Evolutionary conservation across 2,888 invertebrate species (phyloP).

Genomic region (Heliconius erato): DNA sequence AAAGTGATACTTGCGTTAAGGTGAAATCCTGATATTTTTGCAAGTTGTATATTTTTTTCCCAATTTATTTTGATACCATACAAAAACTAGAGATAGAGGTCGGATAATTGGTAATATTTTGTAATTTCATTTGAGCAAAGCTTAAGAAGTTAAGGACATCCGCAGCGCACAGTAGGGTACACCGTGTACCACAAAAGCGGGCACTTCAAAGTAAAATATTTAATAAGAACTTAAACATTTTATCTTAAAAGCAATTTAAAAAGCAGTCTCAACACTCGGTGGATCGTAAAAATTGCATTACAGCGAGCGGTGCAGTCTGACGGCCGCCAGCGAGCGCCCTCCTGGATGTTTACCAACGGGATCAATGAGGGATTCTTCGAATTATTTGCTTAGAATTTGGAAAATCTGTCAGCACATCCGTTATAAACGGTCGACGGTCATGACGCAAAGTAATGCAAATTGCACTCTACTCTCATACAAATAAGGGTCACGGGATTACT

Average conservation of each 20-base stretch:
- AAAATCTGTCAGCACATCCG: slow-evolving; percentile 26
- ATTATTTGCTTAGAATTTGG: slow-evolving; percentile 32
- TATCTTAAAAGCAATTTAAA: slow-evolving; percentile 22
- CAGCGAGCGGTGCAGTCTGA: background rate
- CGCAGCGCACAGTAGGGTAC: background rate
- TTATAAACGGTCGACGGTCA: background rate
- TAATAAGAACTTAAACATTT: slow-evolving; percentile 22
- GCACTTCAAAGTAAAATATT: slow-evolving; percentile 13
- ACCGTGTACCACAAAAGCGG: background rate
- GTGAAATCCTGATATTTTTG: background rate
- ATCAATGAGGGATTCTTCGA: slow-evolving; percentile 31
- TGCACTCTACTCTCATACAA: background rate
- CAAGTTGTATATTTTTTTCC: background rate
- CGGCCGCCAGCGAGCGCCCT: slow-evolving; percentile 1
- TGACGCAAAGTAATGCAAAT: background rate
- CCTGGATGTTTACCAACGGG: slow-evolving; percentile 20
- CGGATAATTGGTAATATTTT: too few species aligned
- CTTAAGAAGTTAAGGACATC: background rate
- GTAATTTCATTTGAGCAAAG: background rate
- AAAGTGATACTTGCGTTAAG: slow-evolving; percentile 16
- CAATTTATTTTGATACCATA: too few species aligned
- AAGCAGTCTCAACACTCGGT: slow-evolving; percentile 23
- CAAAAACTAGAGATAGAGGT: background rate
- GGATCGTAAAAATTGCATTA: slow-evolving; percentile 21
- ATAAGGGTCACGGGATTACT: background rate